Evolutionary conservation across 1,140 invertebrate genomes (phyloP).

Genomic region (Calliopsis andreniformis): DNA sequence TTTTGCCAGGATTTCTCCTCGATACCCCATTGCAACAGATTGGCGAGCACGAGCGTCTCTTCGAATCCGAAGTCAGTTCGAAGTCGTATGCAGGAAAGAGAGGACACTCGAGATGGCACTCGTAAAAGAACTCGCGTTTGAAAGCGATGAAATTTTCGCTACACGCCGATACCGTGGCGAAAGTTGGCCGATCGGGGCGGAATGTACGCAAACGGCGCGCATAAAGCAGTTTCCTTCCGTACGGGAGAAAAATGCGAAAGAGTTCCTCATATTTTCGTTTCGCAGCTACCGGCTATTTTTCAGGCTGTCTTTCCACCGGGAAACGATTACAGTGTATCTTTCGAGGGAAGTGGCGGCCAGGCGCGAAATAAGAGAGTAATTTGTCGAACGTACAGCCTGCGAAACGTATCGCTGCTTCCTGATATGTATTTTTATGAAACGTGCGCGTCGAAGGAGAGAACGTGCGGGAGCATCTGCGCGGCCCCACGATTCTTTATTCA

Average conservation of each 20-base stretch:
- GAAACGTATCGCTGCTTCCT: conserved; percentile 13
- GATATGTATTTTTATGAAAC: conserved; percentile 33
- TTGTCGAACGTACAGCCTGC: conserved; percentile 45
- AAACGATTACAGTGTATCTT: conserved; percentile 51
- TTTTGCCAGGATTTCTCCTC: too few relatives aligned
- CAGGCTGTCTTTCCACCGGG: conserved; percentile 26
- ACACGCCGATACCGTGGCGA: not conserved
- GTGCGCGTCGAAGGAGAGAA: not conserved
- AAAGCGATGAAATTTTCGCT: not conserved
- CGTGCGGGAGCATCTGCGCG: conserved; percentile 11
- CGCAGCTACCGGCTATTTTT: conserved; percentile 10
- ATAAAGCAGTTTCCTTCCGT: not conserved
- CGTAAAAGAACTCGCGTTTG: not conserved
- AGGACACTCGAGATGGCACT: not conserved
- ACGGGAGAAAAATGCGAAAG: not conserved
- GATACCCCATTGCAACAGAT: not conserved
- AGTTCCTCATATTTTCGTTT: conserved; percentile 25
- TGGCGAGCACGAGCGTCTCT: not conserved
- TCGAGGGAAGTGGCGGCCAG: not conserved
- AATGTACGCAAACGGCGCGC: not conserved
- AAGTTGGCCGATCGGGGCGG: not conserved
- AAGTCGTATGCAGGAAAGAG: too few relatives aligned
- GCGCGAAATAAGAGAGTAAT: conserved; percentile 58
- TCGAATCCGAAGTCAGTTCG: not conserved
- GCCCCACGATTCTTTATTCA: conserved; percentile 51